These are phyloP conservation scores for Apocheima hispidaria DNA, from an alignment of 2,888 invertebrate species.

Conservation along the genomic window DNA sequence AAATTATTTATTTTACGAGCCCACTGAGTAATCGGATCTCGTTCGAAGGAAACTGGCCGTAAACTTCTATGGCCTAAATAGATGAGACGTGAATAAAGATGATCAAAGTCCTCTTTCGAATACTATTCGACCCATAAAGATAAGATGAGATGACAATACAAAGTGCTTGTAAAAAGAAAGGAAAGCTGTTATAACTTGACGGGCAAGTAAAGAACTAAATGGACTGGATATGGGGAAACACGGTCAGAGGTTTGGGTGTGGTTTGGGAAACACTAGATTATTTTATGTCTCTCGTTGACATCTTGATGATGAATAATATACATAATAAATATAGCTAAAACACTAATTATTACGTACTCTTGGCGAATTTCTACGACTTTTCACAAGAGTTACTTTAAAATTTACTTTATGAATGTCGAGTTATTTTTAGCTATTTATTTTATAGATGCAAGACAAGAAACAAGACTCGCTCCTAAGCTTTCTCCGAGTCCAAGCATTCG, in stretches of 20 bases:
- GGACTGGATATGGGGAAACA: neutral
- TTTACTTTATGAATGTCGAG: no score
- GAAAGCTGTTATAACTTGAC: conserved; percentile 29
- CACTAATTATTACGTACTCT: no score
- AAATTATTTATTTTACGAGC: conserved; percentile 80
- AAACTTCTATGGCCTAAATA: conserved; percentile 68
- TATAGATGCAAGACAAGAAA: no score
- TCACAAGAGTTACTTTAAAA: no score
- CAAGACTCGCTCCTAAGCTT: no score
- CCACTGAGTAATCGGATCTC: conserved; percentile 73
- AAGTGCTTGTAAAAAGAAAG: conserved; percentile 25
- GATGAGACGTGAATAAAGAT: conserved; percentile 56
- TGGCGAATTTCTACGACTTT: no score
- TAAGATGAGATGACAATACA: conserved; percentile 36
- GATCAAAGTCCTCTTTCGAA: conserved; percentile 51
- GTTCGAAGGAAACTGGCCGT: conserved; percentile 61
- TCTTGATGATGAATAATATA: no score
- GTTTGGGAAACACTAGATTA: no score
- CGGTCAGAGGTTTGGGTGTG: neutral
- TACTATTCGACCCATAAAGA: conserved; percentile 36
- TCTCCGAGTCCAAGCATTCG: no score
- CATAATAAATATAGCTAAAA: no score
- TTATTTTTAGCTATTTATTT: no score
- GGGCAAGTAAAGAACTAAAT: conserved; percentile 9
- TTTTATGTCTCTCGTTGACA: no score